Evolutionary conservation across 2,113 vertebrate species (phyloP).

Genomic region (Poecile atricapillus): DNA sequence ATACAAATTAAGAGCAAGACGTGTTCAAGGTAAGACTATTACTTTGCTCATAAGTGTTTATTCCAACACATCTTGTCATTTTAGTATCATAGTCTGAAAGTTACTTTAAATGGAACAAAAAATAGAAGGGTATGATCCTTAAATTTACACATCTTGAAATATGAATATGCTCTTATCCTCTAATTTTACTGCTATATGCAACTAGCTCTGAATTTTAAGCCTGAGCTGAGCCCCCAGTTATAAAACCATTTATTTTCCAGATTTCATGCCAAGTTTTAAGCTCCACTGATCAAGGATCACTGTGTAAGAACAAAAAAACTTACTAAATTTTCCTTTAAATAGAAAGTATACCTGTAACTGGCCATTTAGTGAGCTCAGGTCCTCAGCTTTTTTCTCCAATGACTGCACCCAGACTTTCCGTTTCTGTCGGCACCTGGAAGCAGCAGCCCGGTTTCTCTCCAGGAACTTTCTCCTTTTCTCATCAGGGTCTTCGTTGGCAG

Average conservation of each 20-base stretch:
- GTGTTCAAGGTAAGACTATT: background rate
- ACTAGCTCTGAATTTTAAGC: background rate
- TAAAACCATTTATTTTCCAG: background rate
- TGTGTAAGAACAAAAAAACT: background rate
- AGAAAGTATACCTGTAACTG: conserved; percentile 85
- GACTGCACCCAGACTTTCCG: conserved; percentile 99
- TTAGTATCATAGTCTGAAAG: conserved; percentile 20
- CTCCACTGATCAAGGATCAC: background rate
- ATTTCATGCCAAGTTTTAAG: background rate
- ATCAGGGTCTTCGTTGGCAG: conserved; percentile 94
- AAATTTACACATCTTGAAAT: background rate
- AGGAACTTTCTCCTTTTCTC: conserved; percentile 97
- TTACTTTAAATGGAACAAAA: conserved; percentile 30
- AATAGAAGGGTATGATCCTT: background rate
- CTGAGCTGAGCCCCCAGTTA: background rate
- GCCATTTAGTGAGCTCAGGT: conserved; percentile 88
- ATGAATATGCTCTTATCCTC: background rate
- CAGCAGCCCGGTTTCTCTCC: conserved; percentile 93
- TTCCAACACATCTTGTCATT: background rate
- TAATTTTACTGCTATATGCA: background rate
- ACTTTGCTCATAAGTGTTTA: background rate
- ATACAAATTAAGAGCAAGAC: conserved; percentile 19
- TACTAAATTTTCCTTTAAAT: background rate
- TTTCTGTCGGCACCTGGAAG: conserved; percentile 94
- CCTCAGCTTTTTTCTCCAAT: conserved; percentile 93